phyloP scores from a whole-genome alignment of 2,888 invertebrate genomes.

The Stenodera caucasica region DNA sequence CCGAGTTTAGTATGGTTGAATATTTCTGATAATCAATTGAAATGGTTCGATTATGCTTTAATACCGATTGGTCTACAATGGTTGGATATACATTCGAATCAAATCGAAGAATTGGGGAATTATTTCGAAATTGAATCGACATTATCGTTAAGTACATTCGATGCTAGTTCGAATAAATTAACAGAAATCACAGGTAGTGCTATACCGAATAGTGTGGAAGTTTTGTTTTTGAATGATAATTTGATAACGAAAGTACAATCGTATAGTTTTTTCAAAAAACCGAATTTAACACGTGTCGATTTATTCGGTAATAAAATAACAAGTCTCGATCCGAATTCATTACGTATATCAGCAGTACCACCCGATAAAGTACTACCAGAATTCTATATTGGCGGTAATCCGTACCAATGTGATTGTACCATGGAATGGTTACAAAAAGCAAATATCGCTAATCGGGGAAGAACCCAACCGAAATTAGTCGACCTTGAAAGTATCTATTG shows the following conservation, averaged over 20 bases:
- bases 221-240: conserved; percentile 79
- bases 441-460: conserved; percentile 71
- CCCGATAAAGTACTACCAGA: conserved; percentile 73
- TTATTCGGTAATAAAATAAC: conserved; percentile 79
- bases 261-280: conserved; percentile 85
- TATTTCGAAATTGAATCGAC: conserved; percentile 82
- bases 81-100: conserved; percentile 83
- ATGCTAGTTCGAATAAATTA: conserved; percentile 79
- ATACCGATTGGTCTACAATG: conserved; percentile 82
- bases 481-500: conserved; percentile 83
- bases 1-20: conserved; percentile 83
- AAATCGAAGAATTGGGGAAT: conserved; percentile 80
- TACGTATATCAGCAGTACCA: conserved; percentile 75
- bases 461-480: conserved; percentile 79
- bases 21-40: conserved; percentile 81
- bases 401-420: conserved; percentile 84
- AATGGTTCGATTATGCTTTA: conserved; percentile 83
- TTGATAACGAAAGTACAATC: conserved; percentile 81
- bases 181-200: conserved; percentile 81
- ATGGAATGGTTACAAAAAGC: conserved; percentile 90
- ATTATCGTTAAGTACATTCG: conserved; percentile 76
- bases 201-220: conserved; percentile 80
- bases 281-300: conserved; percentile 80
- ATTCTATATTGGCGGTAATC: conserved; percentile 84
- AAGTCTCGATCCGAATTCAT: conserved; percentile 72